Percentiles rank a stretch among this genome's conserved stretches.
Conservation (phyloP, 2,113 vertebrate genomes). For the Morone saxatilis region DNA sequence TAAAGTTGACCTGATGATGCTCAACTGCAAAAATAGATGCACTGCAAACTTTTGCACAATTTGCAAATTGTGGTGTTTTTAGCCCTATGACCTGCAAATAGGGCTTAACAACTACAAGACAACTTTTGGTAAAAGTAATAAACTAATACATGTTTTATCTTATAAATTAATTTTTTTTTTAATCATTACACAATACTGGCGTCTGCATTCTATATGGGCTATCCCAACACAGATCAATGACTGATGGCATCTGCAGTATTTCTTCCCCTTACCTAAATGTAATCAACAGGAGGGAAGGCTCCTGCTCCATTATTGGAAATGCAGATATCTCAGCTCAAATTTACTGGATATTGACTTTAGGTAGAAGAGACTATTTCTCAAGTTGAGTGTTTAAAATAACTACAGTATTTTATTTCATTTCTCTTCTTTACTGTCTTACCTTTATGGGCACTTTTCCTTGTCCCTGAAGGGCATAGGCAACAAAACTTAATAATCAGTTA, state of each 20-base stretch:
- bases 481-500: constrained; percentile 14
- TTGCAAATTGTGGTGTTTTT: not conserved
- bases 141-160: not conserved
- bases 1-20: not conserved
- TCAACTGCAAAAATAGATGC: no score
- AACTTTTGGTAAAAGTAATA: not conserved
- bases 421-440: not conserved
- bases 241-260: not conserved
- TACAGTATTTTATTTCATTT: constrained; percentile 12
- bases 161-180: not conserved
- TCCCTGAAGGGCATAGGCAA: constrained; percentile 17
- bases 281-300: not conserved
- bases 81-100: no score
- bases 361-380: constrained; percentile 22
- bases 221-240: not conserved
- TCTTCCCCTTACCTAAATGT: not conserved
- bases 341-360: constrained; percentile 24
- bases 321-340: not conserved
- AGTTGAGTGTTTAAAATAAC: constrained; percentile 17
- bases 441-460: not conserved
- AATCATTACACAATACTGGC: not conserved
- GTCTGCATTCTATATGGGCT: not conserved
- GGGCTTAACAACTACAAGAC: not conserved
- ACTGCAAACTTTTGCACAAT: not conserved
- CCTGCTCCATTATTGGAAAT: not conserved